These are phyloP conservation scores for Gallinago paraguaiae DNA, from an alignment of 2,113 vertebrate genomes.

Conservation along the genomic window DNA sequence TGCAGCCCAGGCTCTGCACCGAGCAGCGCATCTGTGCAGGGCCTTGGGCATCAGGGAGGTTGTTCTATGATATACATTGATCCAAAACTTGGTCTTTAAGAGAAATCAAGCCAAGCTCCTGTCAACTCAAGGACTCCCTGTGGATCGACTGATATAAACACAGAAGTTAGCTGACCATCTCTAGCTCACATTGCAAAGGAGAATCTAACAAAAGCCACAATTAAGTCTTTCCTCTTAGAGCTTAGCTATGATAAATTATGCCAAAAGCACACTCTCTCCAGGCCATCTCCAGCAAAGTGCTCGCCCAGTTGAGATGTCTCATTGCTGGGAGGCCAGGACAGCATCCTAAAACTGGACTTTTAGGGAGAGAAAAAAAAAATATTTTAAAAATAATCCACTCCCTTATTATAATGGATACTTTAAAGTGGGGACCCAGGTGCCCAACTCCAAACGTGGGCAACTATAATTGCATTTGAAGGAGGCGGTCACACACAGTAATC, in stretches of 20 bases:
- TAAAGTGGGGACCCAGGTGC: not conserved
- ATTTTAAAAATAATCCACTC: not conserved
- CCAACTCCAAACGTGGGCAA: not conserved
- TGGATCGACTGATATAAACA: not conserved
- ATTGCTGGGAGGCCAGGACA: not conserved
- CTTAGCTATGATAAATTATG: not conserved
- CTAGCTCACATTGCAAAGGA: not conserved
- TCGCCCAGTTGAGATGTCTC: not conserved
- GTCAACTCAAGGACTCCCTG: slow-evolving; percentile 31
- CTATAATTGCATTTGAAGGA: not conserved
- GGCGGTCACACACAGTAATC: not conserved
- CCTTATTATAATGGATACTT: fast-evolving
- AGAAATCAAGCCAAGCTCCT: slow-evolving; percentile 18
- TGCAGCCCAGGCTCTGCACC: not conserved
- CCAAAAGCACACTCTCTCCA: not conserved
- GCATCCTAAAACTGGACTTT: not conserved
- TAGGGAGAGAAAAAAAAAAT: fast-evolving
- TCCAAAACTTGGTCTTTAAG: not conserved
- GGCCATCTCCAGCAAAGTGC: not conserved
- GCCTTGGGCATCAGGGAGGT: not conserved
- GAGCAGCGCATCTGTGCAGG: not conserved
- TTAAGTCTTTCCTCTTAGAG: not conserved
- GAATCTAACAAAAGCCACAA: not conserved
- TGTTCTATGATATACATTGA: not conserved
- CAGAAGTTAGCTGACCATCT: not conserved